These are phyloP conservation scores for Sisor rabdophorus DNA, from an alignment of 2,113 vertebrate genomes.

Conservation along the genomic window DNA sequence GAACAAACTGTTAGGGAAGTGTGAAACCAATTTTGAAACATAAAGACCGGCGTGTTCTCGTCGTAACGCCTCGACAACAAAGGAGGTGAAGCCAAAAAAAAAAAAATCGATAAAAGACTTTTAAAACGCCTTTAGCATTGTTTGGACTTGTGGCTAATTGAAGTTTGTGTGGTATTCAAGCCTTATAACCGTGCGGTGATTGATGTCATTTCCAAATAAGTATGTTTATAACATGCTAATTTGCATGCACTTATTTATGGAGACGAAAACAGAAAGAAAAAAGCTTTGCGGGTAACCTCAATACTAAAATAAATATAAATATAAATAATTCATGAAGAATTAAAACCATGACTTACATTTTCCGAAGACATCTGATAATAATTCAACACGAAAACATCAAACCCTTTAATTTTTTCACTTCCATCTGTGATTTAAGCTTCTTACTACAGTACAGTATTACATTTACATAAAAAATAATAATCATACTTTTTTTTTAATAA, in stretches of 20 bases:
- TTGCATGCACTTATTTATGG: neutral
- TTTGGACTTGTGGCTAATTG: slow-evolving; percentile 8
- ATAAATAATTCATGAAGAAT: slow-evolving; percentile 1
- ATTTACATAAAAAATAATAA: slow-evolving; percentile 59
- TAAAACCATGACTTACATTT: slow-evolving; percentile 34
- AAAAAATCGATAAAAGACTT: slow-evolving; percentile 43
- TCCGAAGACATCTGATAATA: slow-evolving; percentile 32
- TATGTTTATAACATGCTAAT: neutral
- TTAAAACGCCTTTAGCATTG: slow-evolving; percentile 40
- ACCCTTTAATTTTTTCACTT: slow-evolving; percentile 66
- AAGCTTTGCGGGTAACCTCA: neutral
- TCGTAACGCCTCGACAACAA: slow-evolving; percentile 44
- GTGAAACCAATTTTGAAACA: slow-evolving; percentile 73
- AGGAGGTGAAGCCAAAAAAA: slow-evolving; percentile 18
- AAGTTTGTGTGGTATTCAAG: slow-evolving; percentile 1
- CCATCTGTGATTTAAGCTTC: slow-evolving; percentile 74
- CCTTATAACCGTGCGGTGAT: neutral
- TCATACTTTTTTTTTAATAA: slow-evolving; percentile 61
- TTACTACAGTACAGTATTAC: slow-evolving; percentile 71
- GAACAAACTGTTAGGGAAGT: slow-evolving; percentile 70
- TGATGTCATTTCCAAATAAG: neutral
- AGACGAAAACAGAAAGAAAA: neutral
- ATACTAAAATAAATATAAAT: too few relatives aligned
- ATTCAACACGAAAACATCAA: slow-evolving; percentile 64
- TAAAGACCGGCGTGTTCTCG: slow-evolving; percentile 57